phyloP scores from a whole-genome alignment of 2,113 vertebrate genomes.

The Misgurnus anguillicaudatus region DNA sequence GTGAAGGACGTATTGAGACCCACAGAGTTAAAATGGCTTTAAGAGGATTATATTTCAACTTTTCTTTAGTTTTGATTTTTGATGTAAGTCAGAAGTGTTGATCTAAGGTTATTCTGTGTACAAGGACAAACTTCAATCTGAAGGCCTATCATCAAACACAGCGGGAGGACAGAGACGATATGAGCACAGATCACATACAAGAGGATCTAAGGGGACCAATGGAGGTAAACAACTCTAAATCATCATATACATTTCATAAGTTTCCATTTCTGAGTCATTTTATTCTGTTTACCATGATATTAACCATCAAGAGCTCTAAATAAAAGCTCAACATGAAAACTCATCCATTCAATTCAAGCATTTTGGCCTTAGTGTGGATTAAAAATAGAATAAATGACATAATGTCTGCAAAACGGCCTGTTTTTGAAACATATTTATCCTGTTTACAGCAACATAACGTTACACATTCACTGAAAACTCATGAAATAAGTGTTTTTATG shows the following conservation, averaged over 20 bases:
- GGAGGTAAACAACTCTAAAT: slow-evolving; percentile 16
- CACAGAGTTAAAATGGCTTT: no score
- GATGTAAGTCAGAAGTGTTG: not conserved
- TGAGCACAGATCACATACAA: not conserved
- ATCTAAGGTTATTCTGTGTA: not conserved
- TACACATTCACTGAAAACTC: not conserved
- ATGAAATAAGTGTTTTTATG: not conserved
- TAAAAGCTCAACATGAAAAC: not conserved
- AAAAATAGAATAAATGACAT: not conserved
- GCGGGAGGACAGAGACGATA: not conserved
- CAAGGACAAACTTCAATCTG: not conserved
- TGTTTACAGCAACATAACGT: no score
- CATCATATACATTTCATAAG: not conserved
- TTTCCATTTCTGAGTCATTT: no score
- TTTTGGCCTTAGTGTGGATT: not conserved
- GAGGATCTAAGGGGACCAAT: not conserved
- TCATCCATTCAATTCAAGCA: not conserved
- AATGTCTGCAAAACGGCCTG: not conserved
- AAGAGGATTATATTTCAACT: no score
- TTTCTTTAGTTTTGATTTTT: not conserved
- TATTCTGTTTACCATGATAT: no score
- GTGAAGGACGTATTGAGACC: no score
- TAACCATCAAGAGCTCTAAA: no score
- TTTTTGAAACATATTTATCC: no score
- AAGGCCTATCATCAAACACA: not conserved